A percentile compares a stretch with the other conserved stretches of the same genome.
Conservation (phyloP, 2,888 invertebrate genomes). For the Eupeodes luniger region DNA sequence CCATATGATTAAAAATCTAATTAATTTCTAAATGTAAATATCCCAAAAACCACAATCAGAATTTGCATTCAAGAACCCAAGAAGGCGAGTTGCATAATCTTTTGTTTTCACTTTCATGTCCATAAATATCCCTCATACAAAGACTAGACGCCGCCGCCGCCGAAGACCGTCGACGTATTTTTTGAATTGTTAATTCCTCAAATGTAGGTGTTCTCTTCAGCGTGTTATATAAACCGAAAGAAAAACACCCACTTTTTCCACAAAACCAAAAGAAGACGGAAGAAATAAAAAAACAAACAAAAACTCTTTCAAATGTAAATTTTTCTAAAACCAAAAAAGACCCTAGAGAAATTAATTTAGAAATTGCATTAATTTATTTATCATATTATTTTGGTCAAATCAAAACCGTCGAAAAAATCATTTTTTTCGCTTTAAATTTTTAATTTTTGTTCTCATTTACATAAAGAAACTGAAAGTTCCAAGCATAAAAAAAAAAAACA, state of each 20-base stretch:
- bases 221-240: neutral
- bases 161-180: neutral
- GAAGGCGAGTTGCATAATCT: neutral
- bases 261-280: no score
- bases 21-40: neutral
- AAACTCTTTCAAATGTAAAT: conserved; percentile 66
- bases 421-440: conserved; percentile 30
- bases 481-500: conserved; percentile 20
- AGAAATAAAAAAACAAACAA: neutral
- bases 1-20: neutral
- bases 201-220: conserved; percentile 27
- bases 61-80: neutral
- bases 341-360: conserved; percentile 61
- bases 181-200: conserved; percentile 21
- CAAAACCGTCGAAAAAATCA: neutral
- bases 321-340: neutral
- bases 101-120: conserved; percentile 34
- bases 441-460: conserved; percentile 30
- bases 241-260: conserved; percentile 34
- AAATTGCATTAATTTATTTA: conserved; percentile 46
- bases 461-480: conserved; percentile 73
- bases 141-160: no score
- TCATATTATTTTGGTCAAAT: conserved; percentile 1
- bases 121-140: neutral
- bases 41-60: neutral